These are phyloP conservation scores for Anseranas semipalmata DNA, from an alignment of 2,113 vertebrate genomes.

Conservation along the genomic window DNA sequence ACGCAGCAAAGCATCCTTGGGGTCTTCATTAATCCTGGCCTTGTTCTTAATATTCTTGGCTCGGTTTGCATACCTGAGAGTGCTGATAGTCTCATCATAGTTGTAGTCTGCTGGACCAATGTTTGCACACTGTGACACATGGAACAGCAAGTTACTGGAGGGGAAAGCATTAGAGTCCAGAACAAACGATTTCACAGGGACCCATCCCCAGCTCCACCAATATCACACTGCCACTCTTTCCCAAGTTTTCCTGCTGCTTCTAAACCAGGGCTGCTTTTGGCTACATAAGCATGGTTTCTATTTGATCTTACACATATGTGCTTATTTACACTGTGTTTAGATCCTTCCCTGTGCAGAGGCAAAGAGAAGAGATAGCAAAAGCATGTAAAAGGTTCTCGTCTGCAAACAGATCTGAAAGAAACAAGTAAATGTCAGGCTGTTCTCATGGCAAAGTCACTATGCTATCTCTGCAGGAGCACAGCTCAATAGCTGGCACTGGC, in stretches of 20 bases:
- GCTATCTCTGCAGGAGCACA: not conserved
- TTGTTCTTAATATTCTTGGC: conserved; percentile 99
- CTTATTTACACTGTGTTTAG: not conserved
- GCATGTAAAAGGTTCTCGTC: not conserved
- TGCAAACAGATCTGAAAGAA: not conserved
- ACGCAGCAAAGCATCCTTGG: conserved; percentile 95
- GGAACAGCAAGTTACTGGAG: not conserved
- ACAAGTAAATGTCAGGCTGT: not conserved
- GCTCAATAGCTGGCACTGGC: not conserved
- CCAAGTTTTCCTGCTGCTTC: not conserved
- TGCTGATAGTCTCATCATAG: conserved; percentile 98
- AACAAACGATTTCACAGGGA: not conserved
- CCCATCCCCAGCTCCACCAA: not conserved
- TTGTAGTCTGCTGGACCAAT: conserved; percentile 99
- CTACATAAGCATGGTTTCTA: not conserved
- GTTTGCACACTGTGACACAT: conserved; percentile 89
- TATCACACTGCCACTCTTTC: not conserved
- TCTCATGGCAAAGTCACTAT: not conserved
- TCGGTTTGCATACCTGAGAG: conserved; percentile 95
- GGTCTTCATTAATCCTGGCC: conserved; percentile 98
- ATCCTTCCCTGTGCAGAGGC: not conserved
- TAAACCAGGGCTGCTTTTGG: not conserved
- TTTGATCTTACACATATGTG: accelerated
- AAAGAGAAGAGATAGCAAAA: not conserved
- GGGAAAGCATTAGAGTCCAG: not conserved